phyloP scores from a whole-genome alignment of 2,797 vertebrate genomes.

The Psittacula derbiana region DNA sequence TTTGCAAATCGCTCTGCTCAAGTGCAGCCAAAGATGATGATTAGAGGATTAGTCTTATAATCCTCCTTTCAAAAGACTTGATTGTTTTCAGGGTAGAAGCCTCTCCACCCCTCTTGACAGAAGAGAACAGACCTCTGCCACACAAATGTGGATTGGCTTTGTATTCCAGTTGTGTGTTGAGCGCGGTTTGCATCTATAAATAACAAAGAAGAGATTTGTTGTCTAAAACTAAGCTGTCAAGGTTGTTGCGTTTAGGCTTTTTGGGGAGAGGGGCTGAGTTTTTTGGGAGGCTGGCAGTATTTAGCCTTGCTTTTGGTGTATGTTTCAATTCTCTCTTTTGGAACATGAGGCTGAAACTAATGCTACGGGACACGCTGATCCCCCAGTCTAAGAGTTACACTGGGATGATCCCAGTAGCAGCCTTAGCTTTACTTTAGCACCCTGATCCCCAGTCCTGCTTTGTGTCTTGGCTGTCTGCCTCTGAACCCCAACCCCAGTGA shows the following conservation, averaged over 20 bases:
- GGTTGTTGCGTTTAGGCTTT: neutral
- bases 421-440: neutral
- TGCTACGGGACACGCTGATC: neutral
- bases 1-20: neutral
- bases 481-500: neutral
- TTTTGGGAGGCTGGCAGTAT: neutral
- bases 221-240: neutral
- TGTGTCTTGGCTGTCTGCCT: neutral
- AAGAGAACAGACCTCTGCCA: neutral
- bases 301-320: neutral
- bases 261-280: neutral
- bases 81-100: neutral
- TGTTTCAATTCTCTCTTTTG: neutral
- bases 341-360: neutral
- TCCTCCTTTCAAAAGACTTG: neutral
- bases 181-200: neutral
- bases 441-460: neutral
- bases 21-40: neutral
- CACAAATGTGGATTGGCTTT: neutral
- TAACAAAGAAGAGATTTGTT: neutral
- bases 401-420: neutral
- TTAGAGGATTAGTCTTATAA: neutral
- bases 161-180: neutral
- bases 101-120: neutral
- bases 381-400: neutral